Evolutionary conservation across 2,888 invertebrate genomes (phyloP).

Genomic region (Eustalomyia histrio): DNA sequence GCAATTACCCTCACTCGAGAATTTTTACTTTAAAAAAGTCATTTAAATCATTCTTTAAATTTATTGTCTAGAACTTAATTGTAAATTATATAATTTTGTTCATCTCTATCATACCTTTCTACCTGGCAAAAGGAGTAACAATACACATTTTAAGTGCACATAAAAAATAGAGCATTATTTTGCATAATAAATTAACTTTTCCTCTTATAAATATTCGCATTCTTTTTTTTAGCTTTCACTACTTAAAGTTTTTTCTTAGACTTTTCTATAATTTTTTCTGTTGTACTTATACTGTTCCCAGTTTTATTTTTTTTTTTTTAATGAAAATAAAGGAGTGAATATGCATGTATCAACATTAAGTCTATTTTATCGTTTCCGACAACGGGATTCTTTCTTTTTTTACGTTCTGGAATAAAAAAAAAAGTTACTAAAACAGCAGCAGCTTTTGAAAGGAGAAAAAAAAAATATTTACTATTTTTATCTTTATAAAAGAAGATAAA

Average conservation of each 20-base stretch:
- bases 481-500: slow-evolving; percentile 12
- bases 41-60: neutral
- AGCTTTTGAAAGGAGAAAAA: slow-evolving; percentile 7
- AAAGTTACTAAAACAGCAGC: slow-evolving; percentile 2
- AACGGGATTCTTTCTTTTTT: slow-evolving; percentile 15
- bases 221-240: slow-evolving; percentile 44
- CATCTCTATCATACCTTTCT: neutral
- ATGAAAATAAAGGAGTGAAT: neutral
- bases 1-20: no score
- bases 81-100: neutral
- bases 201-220: slow-evolving; percentile 33
- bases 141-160: neutral
- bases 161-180: slow-evolving; percentile 25
- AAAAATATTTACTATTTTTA: slow-evolving; percentile 19
- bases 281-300: neutral
- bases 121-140: neutral
- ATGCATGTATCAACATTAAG: slow-evolving; percentile 43
- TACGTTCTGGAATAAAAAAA: slow-evolving; percentile 23
- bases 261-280: neutral
- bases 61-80: neutral
- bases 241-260: slow-evolving; percentile 43
- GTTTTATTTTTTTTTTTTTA: neutral
- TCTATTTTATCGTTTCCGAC: slow-evolving; percentile 50
- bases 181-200: slow-evolving; percentile 63
- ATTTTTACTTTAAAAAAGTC: no score